Percentiles rank a stretch among this genome's conserved stretches.
These are phyloP conservation scores for Champsocephalus gunnari DNA, from an alignment of 2,797 vertebrate species.

Conservation along the genomic window DNA sequence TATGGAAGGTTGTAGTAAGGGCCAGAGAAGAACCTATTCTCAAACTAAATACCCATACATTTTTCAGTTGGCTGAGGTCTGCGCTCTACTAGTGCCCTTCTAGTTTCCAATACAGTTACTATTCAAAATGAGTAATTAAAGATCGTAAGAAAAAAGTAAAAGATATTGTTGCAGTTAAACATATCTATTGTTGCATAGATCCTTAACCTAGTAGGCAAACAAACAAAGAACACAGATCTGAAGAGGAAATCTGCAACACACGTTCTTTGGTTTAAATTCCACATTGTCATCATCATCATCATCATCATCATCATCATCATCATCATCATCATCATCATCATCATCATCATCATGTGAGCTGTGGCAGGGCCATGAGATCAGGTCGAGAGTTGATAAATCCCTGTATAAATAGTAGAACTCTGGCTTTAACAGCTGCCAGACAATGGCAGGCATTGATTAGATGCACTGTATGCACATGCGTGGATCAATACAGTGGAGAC, in stretches of 20 bases:
- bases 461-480: constrained; percentile 30
- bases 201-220: background rate
- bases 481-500: constrained; percentile 53
- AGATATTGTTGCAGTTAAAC: background rate
- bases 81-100: no score
- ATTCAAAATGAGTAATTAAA: background rate
- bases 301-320: constrained; percentile 18
- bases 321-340: background rate
- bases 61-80: no score
- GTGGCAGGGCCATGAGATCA: constrained; percentile 11
- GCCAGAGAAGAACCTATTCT: no score
- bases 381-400: constrained; percentile 58
- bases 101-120: background rate
- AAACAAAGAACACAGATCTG: background rate
- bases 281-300: constrained; percentile 18
- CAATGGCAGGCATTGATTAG: constrained; percentile 54
- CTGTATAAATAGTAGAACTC: constrained; percentile 50
- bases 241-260: constrained; percentile 12
- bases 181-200: background rate
- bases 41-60: no score
- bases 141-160: background rate
- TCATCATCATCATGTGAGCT: constrained; percentile 11
- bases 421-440: constrained; percentile 41
- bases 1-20: no score
- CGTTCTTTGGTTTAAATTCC: constrained; percentile 29